A percentile compares a stretch with the other conserved stretches of the same genome.
Evolutionary conservation across 2,113 vertebrate species (phyloP).

Genomic region (Colius striatus): DNA sequence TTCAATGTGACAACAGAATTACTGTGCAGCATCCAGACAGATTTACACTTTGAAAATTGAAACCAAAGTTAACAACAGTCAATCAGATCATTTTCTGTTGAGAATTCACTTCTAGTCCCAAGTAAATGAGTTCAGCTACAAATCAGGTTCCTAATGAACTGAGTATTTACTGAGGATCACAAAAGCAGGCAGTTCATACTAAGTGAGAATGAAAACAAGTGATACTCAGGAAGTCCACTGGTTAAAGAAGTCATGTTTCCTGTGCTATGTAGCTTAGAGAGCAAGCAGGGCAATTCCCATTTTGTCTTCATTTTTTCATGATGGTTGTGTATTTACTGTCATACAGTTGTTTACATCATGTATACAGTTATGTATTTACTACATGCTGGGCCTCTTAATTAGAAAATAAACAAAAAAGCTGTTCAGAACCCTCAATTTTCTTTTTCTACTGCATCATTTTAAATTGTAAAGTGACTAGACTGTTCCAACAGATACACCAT

Average conservation of each 20-base stretch:
- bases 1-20: background rate
- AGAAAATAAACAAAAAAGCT: background rate
- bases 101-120: background rate
- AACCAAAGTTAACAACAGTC: background rate
- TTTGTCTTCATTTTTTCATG: background rate
- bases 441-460: background rate
- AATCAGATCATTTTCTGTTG: background rate
- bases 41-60: background rate
- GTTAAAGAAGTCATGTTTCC: background rate
- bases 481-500: background rate
- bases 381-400: background rate
- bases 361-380: background rate
- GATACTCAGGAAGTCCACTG: background rate
- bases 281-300: background rate
- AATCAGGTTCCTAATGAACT: background rate
- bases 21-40: background rate
- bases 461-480: background rate
- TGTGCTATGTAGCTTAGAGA: background rate
- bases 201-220: accelerated
- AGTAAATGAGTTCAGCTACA: background rate
- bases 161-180: background rate
- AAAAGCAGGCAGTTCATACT: background rate
- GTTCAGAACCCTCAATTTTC: background rate
- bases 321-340: too few species aligned
- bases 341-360: background rate